Percentiles rank a stretch among this genome's conserved stretches.
These are phyloP conservation scores for Acrocephalus arundinaceus DNA, from an alignment of 2,113 vertebrate genomes.

Conservation along the genomic window DNA sequence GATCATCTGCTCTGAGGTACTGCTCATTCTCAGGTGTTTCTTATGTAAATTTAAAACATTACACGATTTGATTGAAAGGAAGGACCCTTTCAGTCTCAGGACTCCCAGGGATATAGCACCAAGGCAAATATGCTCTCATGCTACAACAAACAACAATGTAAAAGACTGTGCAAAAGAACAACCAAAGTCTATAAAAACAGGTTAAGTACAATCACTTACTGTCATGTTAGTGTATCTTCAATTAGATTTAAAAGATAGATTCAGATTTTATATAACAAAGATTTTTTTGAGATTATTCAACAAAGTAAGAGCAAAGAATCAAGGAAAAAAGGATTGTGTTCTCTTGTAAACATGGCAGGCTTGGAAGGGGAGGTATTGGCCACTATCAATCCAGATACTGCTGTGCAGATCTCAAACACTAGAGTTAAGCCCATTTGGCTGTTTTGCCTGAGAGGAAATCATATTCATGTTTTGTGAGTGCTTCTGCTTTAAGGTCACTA, in stretches of 20 bases:
- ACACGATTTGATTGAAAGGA: slow-evolving; percentile 10
- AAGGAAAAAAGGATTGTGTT: neutral
- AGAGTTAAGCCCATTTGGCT: neutral
- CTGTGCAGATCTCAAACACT: neutral
- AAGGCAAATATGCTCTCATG: slow-evolving; percentile 32
- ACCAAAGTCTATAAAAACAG: neutral
- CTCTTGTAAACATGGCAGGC: neutral
- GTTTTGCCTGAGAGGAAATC: neutral
- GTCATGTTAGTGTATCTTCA: neutral
- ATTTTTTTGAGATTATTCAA: neutral
- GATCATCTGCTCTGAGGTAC: neutral
- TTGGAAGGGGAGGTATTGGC: neutral
- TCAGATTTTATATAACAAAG: neutral
- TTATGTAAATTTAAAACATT: neutral
- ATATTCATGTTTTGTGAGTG: neutral
- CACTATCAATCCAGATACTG: neutral
- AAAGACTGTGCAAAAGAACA: slow-evolving; percentile 2
- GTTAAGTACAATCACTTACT: neutral
- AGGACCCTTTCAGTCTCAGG: slow-evolving; percentile 1
- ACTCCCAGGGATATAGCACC: neutral
- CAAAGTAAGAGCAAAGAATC: neutral
- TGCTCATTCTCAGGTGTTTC: slow-evolving; percentile 14
- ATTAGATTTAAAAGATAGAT: neutral
- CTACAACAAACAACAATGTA: slow-evolving; percentile 15
- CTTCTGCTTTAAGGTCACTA: too few relatives aligned